Conservation (phyloP, 1,140 invertebrate species). For the Penaeus vannamei region DNA sequence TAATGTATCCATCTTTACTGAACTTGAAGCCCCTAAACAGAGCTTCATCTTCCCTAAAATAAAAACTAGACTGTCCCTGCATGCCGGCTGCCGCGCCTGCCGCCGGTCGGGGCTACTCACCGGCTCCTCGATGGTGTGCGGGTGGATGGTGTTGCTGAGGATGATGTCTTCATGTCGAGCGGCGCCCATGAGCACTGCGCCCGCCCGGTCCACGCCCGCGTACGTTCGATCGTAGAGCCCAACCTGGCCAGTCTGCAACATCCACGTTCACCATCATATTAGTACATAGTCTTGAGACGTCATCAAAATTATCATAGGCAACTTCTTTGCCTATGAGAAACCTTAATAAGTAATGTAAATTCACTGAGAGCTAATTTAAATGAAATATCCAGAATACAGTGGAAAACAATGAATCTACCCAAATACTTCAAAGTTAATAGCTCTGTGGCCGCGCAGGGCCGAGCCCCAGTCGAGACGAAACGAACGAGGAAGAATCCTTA, state of each 20-base stretch:
- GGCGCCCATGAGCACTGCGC: slow-evolving; percentile 67
- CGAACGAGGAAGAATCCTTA: neutral
- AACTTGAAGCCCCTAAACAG: no score
- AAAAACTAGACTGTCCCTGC: neutral
- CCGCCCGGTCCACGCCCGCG: slow-evolving; percentile 63
- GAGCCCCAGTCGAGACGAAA: neutral
- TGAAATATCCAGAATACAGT: no score
- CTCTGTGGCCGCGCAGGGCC: neutral
- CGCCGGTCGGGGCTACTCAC: slow-evolving; percentile 43
- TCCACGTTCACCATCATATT: slow-evolving; percentile 13
- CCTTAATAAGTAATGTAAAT: no score
- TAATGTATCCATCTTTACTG: no score
- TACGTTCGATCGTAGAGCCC: slow-evolving; percentile 67
- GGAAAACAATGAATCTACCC: no score
- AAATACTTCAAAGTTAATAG: no score
- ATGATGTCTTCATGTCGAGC: slow-evolving; percentile 66
- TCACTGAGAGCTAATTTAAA: no score
- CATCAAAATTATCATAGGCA: neutral
- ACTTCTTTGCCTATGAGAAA: neutral
- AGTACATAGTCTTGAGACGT: neutral
- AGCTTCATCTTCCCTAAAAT: neutral
- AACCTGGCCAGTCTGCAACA: slow-evolving; percentile 65
- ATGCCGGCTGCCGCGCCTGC: no score
- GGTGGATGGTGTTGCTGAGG: slow-evolving; percentile 66
- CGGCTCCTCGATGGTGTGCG: slow-evolving; percentile 65